A percentile compares a stretch with the other conserved stretches of the same genome.
These are phyloP conservation scores for Siniperca knerii DNA, from an alignment of 2,113 vertebrate genomes.

Conservation along the genomic window DNA sequence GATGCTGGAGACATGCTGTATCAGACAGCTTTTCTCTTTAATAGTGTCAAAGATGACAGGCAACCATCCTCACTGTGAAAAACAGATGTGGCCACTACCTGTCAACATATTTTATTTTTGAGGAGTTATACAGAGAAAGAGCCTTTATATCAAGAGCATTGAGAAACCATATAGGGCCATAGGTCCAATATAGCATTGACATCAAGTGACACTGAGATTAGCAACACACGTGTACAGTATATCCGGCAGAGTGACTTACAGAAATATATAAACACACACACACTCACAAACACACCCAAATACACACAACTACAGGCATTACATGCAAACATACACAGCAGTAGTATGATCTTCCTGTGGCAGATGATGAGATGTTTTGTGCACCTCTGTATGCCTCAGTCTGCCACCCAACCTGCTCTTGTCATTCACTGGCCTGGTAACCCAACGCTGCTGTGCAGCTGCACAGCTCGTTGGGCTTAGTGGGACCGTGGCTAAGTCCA, in stretches of 20 bases:
- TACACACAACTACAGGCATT: conserved; percentile 30
- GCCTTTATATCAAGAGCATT: conserved; percentile 47
- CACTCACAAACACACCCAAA: conserved; percentile 9
- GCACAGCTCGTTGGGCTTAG: conserved; percentile 74
- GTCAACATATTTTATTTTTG: conserved; percentile 59
- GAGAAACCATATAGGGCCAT: conserved; percentile 71
- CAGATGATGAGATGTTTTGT: conserved; percentile 59
- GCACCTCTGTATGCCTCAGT: conserved; percentile 73
- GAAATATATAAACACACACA: conserved; percentile 46
- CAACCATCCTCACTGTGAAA: conserved; percentile 4
- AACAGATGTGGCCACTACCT: conserved; percentile 21
- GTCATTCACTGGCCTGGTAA: conserved; percentile 84
- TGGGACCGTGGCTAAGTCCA: conserved; percentile 66
- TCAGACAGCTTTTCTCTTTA: conserved; percentile 57
- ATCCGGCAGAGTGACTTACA: conserved; percentile 48
- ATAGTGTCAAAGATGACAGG: conserved; percentile 26
- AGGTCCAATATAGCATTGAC: conserved; percentile 71
- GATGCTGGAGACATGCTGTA: conserved; percentile 53
- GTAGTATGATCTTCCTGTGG: conserved; percentile 36
- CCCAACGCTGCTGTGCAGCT: conserved; percentile 80
- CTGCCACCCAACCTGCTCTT: conserved; percentile 82
- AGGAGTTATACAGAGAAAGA: conserved; percentile 63
- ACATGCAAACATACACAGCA: conserved; percentile 32
- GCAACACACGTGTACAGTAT: conserved; percentile 55
- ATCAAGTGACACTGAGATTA: conserved; percentile 68